Evolutionary conservation across 2,113 vertebrate species (phyloP).

Genomic region (Rattus rattus): DNA sequence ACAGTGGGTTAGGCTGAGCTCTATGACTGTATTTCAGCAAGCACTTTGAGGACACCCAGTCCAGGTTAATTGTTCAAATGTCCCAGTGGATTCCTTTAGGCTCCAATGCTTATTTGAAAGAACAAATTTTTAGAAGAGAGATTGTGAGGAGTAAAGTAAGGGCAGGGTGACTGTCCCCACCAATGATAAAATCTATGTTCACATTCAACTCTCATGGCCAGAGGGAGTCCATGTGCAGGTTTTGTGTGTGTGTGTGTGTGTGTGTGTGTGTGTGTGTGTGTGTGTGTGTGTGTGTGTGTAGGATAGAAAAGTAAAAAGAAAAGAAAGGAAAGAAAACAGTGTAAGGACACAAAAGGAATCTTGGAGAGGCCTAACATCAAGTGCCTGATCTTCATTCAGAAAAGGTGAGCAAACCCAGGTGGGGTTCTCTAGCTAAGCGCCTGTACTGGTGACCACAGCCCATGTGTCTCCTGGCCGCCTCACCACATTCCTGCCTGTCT

Average conservation of each 20-base stretch:
- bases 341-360: slow-evolving; percentile 12
- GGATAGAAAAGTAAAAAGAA: neutral
- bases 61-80: neutral
- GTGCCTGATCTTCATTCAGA: neutral
- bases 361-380: neutral
- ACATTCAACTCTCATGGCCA: neutral
- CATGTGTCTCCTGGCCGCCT: slow-evolving; percentile 56
- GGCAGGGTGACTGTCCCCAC: neutral
- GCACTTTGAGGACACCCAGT: neutral
- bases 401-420: neutral
- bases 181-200: neutral
- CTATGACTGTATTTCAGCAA: neutral
- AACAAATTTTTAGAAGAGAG: slow-evolving; percentile 25
- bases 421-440: neutral
- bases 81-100: neutral
- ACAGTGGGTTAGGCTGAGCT: neutral
- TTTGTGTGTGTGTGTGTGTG: neutral
- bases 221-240: neutral
- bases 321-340: neutral
- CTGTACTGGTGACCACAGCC: neutral
- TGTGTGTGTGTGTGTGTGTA: neutral
- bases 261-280: no score
- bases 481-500: slow-evolving; percentile 55
- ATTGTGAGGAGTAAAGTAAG: neutral
- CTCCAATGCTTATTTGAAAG: neutral